Conservation (phyloP, 2,113 vertebrate species). For the Mustelus asterias region DNA sequence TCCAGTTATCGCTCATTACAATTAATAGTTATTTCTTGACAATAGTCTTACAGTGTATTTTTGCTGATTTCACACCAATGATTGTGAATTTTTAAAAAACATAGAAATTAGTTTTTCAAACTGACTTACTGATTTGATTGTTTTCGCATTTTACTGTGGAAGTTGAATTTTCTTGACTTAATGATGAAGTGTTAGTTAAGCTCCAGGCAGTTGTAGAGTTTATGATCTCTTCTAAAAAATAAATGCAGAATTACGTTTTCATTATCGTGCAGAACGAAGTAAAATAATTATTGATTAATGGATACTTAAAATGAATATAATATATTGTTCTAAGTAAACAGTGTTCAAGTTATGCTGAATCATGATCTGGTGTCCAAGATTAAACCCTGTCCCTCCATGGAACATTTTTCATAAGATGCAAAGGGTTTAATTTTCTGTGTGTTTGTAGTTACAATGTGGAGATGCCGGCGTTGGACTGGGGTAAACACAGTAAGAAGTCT, state of each 20-base stretch:
- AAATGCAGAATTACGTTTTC: not conserved
- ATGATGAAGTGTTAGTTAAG: not conserved
- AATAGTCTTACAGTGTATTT: not conserved
- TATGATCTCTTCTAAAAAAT: not conserved
- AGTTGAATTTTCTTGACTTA: not conserved
- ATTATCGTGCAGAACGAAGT: not conserved
- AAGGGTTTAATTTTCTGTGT: not conserved
- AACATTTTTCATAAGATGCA: not conserved
- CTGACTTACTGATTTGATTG: conserved; percentile 17
- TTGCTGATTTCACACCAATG: not conserved
- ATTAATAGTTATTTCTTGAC: not conserved
- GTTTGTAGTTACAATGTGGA: not conserved
- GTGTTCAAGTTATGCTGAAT: not conserved
- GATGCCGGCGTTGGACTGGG: too few relatives aligned
- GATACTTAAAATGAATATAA: not conserved
- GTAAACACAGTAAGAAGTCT: too few relatives aligned
- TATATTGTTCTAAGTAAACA: not conserved
- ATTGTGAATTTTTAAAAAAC: not conserved
- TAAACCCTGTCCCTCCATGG: not conserved
- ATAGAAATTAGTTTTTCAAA: not conserved
- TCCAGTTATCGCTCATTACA: not conserved
- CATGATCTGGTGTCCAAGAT: not conserved
- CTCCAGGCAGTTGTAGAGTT: not conserved
- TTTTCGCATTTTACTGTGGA: not conserved
- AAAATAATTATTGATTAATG: not conserved